Evolutionary conservation across 2,113 vertebrate species (phyloP).

Genomic region (Recurvirostra avosetta): DNA sequence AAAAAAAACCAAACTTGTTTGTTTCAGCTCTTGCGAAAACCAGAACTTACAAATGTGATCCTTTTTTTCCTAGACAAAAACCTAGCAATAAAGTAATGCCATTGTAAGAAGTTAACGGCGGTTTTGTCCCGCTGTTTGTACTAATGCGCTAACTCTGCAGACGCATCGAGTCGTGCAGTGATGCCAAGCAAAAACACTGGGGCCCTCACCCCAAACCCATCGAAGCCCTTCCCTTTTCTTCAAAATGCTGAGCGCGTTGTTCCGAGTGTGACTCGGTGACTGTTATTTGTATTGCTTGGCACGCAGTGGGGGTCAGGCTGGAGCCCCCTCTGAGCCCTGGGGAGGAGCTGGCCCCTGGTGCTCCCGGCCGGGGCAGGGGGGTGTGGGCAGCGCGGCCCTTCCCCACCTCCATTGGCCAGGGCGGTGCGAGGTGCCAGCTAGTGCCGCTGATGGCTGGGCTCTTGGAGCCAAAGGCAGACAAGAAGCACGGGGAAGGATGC

Average conservation of each 20-base stretch:
- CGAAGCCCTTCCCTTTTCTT: background rate
- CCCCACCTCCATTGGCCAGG: accelerated
- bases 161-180: background rate
- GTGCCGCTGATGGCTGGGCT: background rate
- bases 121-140: background rate
- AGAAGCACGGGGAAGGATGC: background rate
- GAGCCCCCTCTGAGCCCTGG: background rate
- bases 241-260: background rate
- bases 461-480: background rate
- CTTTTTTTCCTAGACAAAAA: background rate
- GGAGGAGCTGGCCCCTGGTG: background rate
- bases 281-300: background rate
- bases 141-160: background rate
- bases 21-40: background rate
- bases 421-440: background rate
- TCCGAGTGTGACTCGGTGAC: accelerated
- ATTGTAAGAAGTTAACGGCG: background rate
- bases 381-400: background rate
- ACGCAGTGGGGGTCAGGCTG: background rate
- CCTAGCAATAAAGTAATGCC: background rate
- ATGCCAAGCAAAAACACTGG: background rate
- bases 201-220: background rate
- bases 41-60: background rate
- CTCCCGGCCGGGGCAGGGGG: background rate
- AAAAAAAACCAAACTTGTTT: background rate